Conservation (phyloP, 2,113 vertebrate species). For the Laticauda colubrina region DNA sequence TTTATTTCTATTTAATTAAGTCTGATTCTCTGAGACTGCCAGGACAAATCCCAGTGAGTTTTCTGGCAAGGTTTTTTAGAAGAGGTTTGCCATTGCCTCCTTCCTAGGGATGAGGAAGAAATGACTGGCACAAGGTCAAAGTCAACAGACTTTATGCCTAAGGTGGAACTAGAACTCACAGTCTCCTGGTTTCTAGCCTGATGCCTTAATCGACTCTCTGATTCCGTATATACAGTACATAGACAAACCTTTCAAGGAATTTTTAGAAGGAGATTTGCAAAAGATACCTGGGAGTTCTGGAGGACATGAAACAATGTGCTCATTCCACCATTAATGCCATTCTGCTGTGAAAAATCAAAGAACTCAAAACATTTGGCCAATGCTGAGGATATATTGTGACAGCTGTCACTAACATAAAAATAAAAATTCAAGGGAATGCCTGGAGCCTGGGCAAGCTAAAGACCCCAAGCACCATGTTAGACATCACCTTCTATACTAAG, state of each 20-base stretch:
- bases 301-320: neutral
- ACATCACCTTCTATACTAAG: neutral
- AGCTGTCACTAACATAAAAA: neutral
- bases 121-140: too few species aligned
- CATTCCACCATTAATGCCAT: neutral
- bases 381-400: neutral
- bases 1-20: neutral
- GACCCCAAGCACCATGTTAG: neutral
- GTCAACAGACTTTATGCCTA: neutral
- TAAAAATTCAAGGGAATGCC: neutral
- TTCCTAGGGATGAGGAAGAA: too few species aligned
- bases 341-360: neutral
- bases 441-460: neutral
- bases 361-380: neutral
- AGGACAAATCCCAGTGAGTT: neutral
- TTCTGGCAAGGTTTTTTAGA: too few species aligned
- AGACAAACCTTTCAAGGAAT: neutral
- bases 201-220: neutral
- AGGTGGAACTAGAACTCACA: neutral
- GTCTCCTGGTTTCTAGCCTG: neutral
- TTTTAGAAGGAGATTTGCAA: neutral
- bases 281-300: neutral
- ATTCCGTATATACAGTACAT: neutral
- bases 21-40: neutral
- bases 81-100: too few species aligned